Conservation (phyloP, 2,113 vertebrate species). For the Vimba vimba region DNA sequence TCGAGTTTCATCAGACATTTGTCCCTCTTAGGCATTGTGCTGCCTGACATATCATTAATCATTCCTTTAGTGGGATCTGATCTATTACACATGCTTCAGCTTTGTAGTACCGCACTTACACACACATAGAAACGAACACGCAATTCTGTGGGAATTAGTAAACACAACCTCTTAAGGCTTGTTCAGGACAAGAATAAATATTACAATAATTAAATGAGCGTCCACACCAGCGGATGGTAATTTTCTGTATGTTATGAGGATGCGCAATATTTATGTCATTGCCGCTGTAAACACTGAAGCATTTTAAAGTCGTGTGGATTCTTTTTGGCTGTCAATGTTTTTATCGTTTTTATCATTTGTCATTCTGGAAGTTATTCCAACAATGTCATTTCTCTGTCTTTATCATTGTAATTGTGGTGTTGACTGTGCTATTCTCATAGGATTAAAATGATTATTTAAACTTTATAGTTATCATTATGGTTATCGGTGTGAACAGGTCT, state of each 20-base stretch:
- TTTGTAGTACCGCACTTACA: conserved; percentile 11
- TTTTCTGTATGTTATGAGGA: too few species aligned
- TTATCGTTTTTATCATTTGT: too few species aligned
- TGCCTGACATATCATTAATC: conserved; percentile 56
- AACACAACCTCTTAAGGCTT: background rate
- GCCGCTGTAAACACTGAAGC: too few species aligned
- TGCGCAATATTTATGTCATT: too few species aligned
- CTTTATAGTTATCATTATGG: too few species aligned
- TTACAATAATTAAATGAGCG: background rate
- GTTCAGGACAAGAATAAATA: background rate
- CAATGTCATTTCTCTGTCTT: too few species aligned
- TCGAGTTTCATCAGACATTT: conserved; percentile 16
- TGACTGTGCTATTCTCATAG: too few species aligned
- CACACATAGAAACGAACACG: background rate
- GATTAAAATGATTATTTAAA: too few species aligned
- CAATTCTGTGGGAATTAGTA: background rate
- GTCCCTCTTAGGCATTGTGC: conserved; percentile 44
- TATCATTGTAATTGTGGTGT: too few species aligned
- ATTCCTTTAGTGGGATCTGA: conserved; percentile 40
- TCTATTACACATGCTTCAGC: conserved; percentile 18
- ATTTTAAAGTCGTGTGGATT: background rate
- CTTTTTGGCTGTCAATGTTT: background rate
- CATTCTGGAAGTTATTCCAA: too few species aligned
- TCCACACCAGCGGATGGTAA: background rate
- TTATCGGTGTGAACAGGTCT: background rate